phyloP scores from a whole-genome alignment of 2,797 vertebrate genomes.

The Tolypeutes matacus region DNA sequence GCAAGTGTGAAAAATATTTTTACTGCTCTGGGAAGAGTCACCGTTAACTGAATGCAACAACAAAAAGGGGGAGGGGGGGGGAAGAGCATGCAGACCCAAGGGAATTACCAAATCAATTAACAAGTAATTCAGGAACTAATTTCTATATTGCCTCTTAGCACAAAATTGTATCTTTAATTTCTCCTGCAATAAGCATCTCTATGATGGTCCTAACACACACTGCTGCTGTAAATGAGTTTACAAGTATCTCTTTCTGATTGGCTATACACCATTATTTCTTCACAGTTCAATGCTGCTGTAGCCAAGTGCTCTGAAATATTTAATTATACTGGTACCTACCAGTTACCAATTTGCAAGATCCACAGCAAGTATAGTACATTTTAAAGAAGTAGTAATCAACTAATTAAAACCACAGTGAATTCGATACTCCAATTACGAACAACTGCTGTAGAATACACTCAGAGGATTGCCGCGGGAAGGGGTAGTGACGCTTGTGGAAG shows the following conservation, averaged over 20 bases:
- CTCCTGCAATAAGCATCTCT: conserved; percentile 91
- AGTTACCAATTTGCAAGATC: conserved; percentile 90
- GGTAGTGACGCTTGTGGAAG: not conserved
- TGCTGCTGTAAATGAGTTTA: conserved; percentile 91
- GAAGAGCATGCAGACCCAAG: conserved; percentile 89
- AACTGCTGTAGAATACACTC: conserved; percentile 81
- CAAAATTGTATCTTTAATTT: conserved; percentile 93
- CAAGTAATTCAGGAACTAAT: conserved; percentile 94
- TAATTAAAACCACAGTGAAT: conserved; percentile 88
- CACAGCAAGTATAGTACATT: conserved; percentile 86
- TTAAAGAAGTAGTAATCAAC: conserved; percentile 89
- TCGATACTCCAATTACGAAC: conserved; percentile 87
- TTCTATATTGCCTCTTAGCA: conserved; percentile 93
- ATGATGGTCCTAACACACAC: conserved; percentile 89
- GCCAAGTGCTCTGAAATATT: conserved; percentile 90
- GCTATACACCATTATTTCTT: conserved; percentile 91
- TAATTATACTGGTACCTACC: conserved; percentile 90
- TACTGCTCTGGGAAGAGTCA: conserved; percentile 90
- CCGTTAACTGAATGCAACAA: conserved; percentile 91
- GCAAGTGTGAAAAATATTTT: conserved; percentile 91
- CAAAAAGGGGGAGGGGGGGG: conserved; percentile 80
- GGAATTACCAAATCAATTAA: conserved; percentile 98
- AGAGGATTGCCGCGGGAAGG: conserved; percentile 76
- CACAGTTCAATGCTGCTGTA: conserved; percentile 91
- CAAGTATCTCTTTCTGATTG: conserved; percentile 93